Percentiles rank a stretch among this genome's conserved stretches.
These are phyloP conservation scores for Tenualosa ilisha DNA, from an alignment of 2,797 vertebrate genomes.

Conservation along the genomic window DNA sequence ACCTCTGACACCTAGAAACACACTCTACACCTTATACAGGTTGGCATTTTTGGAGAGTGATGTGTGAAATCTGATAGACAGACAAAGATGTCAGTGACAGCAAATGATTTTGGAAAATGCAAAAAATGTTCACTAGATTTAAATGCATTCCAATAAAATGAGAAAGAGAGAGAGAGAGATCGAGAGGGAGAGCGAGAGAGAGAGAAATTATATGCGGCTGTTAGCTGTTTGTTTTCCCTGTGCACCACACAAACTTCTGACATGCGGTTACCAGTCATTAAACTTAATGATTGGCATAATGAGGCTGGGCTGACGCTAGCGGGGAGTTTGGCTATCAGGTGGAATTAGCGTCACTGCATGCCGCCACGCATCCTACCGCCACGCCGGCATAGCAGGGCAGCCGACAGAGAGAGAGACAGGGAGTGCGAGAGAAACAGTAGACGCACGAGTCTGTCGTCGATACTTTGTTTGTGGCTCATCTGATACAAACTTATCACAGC, in stretches of 20 bases:
- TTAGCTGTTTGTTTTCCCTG: constrained; percentile 27
- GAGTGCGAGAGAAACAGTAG: neutral
- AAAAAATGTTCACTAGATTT: constrained; percentile 1
- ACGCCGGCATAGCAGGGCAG: neutral
- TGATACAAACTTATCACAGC: constrained; percentile 31
- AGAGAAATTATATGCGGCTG: neutral
- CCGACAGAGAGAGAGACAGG: neutral
- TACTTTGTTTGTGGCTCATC: constrained; percentile 29
- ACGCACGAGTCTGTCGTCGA: neutral
- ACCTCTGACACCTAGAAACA: neutral
- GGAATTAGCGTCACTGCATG: constrained; percentile 70
- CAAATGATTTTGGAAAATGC: neutral
- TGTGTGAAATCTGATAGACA: neutral
- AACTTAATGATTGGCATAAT: constrained; percentile 80
- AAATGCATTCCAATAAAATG: neutral
- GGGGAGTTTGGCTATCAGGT: constrained; percentile 69
- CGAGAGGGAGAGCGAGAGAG: neutral
- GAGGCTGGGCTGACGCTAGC: constrained; percentile 73
- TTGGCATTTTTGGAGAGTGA: neutral
- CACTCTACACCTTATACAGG: neutral
- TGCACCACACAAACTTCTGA: constrained; percentile 50
- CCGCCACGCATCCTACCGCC: neutral
- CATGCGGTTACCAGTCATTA: constrained; percentile 61
- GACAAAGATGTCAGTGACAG: neutral
- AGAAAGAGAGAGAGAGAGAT: neutral